Base-by-base conservation (phyloP, 30 jellyfish, hydroid and myxozoan genomes). In the Aurelia aurita complex sp. Pacific region DNA sequence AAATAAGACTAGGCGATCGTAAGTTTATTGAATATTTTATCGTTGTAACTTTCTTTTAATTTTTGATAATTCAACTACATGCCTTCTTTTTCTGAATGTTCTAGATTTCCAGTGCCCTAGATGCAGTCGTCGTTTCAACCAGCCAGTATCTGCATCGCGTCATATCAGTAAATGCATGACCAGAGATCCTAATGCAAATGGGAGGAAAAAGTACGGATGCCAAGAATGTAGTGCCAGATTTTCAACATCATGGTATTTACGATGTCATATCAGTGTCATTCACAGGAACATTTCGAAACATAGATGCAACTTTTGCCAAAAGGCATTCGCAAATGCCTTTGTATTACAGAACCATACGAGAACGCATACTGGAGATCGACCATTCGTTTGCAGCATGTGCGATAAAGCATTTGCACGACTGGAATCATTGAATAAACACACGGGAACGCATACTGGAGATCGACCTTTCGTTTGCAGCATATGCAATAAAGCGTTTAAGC, bases 241-340 rank as follows among this genome's bases (percentile, higher is more conserved):
- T 42, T 32, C 79, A 3, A 12, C 84, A 3, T 52, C 34, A 67
- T 33, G 85, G 10, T 81, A 81, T 61, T 62, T 81, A 57, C 81
- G 59, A 70, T 65, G 91, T 78, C 91, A 81, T 63, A 70, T 72
- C 42, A 69, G 69, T 69, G 84, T 70, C 61, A 78, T 81, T 11
- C 91, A 81, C 46, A 65, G 81, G 16, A 81, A 81, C 17, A 68
- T 59, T 3, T 59, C 91, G 16, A 76, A 38, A 16, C 59, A 50
- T 73, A 53, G 78, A 73, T 81, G 91, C 78, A 77, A 68, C 61
- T 81, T 67, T 69, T 81, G 91, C 66, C 5, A 36, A 33, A 68
- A 83, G 50, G 92, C 74, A 10, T 71, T 83, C 92, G 73, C 86
- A 3, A 83, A 85, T 14, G 82, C 92, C 17, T 38, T 62, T 8